Base-by-base conservation (phyloP, 1,140 invertebrate species). In the Drosophila dunni region DNA sequence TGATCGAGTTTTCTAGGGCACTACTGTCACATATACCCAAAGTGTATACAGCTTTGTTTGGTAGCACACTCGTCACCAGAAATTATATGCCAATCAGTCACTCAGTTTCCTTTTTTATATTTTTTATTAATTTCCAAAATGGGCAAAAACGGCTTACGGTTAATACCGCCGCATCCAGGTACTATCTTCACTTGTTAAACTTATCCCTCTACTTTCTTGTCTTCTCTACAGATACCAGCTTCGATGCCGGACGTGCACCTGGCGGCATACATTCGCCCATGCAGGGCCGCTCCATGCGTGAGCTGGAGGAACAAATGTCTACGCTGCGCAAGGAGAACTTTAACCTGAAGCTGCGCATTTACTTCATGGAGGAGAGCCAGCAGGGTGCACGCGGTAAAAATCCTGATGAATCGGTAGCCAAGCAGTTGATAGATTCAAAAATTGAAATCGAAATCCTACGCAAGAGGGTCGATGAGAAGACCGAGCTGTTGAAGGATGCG, bases 241-340 rank as follows among this genome's bases (percentile, higher is more conserved):
- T 79, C 46, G 82, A 79, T 81, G 79, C 38, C 63, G 76, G 29
- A 24, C 70, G 79, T 75, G 60, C 64, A 10, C 42, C 61, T 0
- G 88, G 72, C 20, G 92, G 79, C 33, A 75, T 61, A 4, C 75
- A 84, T 60, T 92, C 94, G 3, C 94, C 94, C 2, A 85, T 94
- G 46, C 83, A 83, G 33, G 95, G 95, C 0, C 93, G 95, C 57
- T 96, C 96, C 2, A 96, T 98, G 94, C 98, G 97, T 77, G 97
- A 98, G 75, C 97, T 97, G 85, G 97, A 98, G 86, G 97, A 98
- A 92, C 96, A 98, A 90, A 92, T 98, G 58, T 95, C 95, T 17
- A 93, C 94, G 11, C 93, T 98, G 48, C 95, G 96, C 69, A 98
- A 98, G 85, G 97, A 98, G 89, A 98, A 98, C 92, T 98, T 98